Percentiles rank a stretch among this genome's conserved stretches.
These are phyloP conservation scores for Carassius gibelio DNA, from an alignment of 2,113 vertebrate genomes.

Conservation along the genomic window DNA sequence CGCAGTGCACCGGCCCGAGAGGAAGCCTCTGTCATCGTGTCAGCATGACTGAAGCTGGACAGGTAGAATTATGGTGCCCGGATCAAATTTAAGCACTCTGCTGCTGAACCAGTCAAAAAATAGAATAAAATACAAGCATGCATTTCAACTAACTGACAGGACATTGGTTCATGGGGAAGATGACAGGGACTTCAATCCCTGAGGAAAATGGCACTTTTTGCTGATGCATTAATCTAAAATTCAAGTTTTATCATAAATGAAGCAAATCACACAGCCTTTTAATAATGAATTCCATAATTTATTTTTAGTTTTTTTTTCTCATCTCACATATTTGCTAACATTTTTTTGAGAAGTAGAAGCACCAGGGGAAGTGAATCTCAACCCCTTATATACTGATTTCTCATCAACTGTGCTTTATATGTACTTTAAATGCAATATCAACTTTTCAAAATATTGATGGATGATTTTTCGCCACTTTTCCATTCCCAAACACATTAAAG, in stretches of 20 bases:
- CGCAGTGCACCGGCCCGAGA: background rate
- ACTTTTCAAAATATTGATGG: constrained; percentile 12
- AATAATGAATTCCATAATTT: constrained; percentile 41
- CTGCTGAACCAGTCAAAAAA: constrained; percentile 24
- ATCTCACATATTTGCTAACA: constrained; percentile 35
- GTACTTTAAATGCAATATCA: constrained; percentile 17
- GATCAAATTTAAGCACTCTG: constrained; percentile 22
- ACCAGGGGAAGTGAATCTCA: constrained; percentile 39
- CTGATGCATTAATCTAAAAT: background rate
- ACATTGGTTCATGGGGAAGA: background rate
- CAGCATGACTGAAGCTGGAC: constrained; percentile 21
- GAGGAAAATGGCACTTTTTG: background rate
- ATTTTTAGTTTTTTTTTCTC: constrained; percentile 28
- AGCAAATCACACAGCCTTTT: constrained; percentile 37
- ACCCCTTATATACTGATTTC: constrained; percentile 25
- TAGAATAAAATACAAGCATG: background rate
- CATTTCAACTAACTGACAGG: constrained; percentile 1
- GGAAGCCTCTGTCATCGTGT: constrained; percentile 33
- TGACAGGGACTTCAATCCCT: background rate
- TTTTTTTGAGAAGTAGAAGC: constrained; percentile 46
- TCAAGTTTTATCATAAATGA: background rate
- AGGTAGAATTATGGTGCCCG: background rate
- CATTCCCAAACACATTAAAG: constrained; percentile 41
- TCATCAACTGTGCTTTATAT: constrained; percentile 3
- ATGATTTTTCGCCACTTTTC: constrained; percentile 27